Conservation (phyloP, 2,797 vertebrate genomes). For the Chaenodraco wilsoni region DNA sequence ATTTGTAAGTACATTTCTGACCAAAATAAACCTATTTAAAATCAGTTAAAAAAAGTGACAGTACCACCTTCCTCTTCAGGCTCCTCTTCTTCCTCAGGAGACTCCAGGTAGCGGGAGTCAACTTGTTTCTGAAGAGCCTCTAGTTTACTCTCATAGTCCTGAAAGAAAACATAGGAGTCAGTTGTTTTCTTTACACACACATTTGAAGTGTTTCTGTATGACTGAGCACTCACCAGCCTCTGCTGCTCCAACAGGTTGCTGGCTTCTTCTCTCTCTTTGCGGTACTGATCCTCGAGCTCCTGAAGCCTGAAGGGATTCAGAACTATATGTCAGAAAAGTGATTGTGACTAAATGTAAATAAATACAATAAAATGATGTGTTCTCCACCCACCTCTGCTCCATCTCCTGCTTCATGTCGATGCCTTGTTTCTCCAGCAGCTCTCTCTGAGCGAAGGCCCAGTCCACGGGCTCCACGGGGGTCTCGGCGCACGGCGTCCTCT, state of each 20-base stretch:
- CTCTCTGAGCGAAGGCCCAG: conserved; percentile 97
- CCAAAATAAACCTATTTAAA: neutral
- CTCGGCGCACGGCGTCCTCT: conserved; percentile 94
- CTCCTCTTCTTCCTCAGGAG: conserved; percentile 94
- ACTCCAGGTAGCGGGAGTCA: conserved; percentile 90
- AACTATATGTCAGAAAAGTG: neutral
- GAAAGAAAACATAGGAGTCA: conserved; percentile 30
- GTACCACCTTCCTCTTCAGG: conserved; percentile 93
- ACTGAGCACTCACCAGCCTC: conserved; percentile 87
- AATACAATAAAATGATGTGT: too few species aligned
- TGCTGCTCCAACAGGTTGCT: conserved; percentile 98
- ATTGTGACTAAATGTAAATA: neutral
- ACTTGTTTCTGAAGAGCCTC: conserved; percentile 96
- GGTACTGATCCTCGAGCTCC: conserved; percentile 96
- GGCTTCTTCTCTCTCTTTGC: conserved; percentile 94
- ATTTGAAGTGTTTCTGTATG: neutral
- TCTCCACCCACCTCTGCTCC: conserved; percentile 90
- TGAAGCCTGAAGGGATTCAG: conserved; percentile 86
- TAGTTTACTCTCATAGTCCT: conserved; percentile 98
- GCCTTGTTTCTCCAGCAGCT: conserved; percentile 97
- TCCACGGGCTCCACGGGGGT: conserved; percentile 94
- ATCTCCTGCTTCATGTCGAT: conserved; percentile 99
- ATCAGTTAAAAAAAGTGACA: neutral
- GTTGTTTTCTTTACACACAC: neutral
- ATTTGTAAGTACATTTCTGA: neutral